Base-by-base conservation (phyloP, 2,888 invertebrate genomes). In the Temnothorax unifasciatus region DNA sequence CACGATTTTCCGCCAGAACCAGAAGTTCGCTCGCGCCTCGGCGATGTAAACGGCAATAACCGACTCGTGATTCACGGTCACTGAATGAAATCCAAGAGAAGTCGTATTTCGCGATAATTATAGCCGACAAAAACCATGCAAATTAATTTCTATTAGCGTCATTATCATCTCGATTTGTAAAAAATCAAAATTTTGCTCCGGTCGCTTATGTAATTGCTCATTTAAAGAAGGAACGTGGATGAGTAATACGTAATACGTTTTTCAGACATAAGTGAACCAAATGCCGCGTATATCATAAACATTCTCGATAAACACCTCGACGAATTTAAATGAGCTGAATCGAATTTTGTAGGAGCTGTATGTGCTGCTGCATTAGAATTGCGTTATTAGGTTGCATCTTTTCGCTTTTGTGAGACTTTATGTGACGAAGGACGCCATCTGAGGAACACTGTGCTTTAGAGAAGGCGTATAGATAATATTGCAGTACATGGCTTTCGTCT, bases 61-160 rank as follows among this genome's bases (percentile, higher is more conserved):
- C 54, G 15, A 8, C 15, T 66, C 6, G 15, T 34, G 9, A 47
- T 81, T 81, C 79, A 81, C 21, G 73, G 73, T 50, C 73, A 81
- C 13, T 18, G 54, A 79, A 73, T 73, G n/a, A 59, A 47, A 59
- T 38, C 3, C 6, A 13, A 57, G 38, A 21, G 3, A 21, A 8
- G 1, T 13, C 18, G 2, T 54, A 8, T 71, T 21, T 9, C 8
- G 1, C 5, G 13, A 13, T 6, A 6, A 41, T 57, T 57, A 59
- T 11, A 11, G 5, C 3, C 9, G 15, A 44, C 4, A 47, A 0
- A 41, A 68, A 25, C 4, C 29, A 5, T 29, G 47, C 18, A 66
- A 66, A 66, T 47, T 66, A 47, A 66, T 25, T 29, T 59, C 15
- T 29, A 13, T 29, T 47, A 13, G 2, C 15, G 3, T 29, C 29